A percentile compares a stretch with the other conserved stretches of the same genome.
Evolutionary conservation across 2,888 invertebrate species (phyloP).

Genomic region (Cheilosia vernalis): DNA sequence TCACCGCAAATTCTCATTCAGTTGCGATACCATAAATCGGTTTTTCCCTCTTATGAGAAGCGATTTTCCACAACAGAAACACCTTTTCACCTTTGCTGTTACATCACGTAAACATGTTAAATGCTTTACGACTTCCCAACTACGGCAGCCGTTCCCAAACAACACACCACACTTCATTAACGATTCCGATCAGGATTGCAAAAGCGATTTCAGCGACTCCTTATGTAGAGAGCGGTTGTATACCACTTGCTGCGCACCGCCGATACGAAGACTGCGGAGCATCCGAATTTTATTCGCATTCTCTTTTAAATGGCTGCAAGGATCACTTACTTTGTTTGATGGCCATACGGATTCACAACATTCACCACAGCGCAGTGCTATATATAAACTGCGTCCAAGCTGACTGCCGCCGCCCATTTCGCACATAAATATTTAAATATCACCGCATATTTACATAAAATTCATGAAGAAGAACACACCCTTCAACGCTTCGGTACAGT

Average conservation of each 20-base stretch:
- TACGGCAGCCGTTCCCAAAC: neutral
- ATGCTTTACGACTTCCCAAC: constrained; percentile 59
- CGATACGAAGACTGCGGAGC: constrained; percentile 49
- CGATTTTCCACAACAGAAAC: constrained; percentile 22
- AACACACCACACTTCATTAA: constrained; percentile 61
- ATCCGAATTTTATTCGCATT: constrained; percentile 50
- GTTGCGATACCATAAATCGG: neutral
- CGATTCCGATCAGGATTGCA: constrained; percentile 59
- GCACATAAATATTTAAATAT: constrained; percentile 69
- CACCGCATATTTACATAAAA: constrained; percentile 69
- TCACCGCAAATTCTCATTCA: constrained; percentile 36
- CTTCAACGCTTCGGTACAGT: constrained; percentile 37
- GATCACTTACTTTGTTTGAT: constrained; percentile 60
- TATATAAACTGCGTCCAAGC: neutral
- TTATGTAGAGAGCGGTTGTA: too few species aligned
- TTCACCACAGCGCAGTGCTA: constrained; percentile 2
- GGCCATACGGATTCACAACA: constrained; percentile 37
- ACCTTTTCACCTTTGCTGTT: constrained; percentile 25
- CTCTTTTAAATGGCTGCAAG: constrained; percentile 50
- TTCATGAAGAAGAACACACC: constrained; percentile 46
- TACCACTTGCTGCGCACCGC: neutral
- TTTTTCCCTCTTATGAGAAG: neutral
- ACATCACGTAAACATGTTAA: constrained; percentile 62
- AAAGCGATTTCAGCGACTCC: constrained; percentile 11
- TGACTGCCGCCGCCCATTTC: neutral